Evolutionary conservation across 2,888 invertebrate genomes (phyloP).

Genomic region (Heliconius ismenius): DNA sequence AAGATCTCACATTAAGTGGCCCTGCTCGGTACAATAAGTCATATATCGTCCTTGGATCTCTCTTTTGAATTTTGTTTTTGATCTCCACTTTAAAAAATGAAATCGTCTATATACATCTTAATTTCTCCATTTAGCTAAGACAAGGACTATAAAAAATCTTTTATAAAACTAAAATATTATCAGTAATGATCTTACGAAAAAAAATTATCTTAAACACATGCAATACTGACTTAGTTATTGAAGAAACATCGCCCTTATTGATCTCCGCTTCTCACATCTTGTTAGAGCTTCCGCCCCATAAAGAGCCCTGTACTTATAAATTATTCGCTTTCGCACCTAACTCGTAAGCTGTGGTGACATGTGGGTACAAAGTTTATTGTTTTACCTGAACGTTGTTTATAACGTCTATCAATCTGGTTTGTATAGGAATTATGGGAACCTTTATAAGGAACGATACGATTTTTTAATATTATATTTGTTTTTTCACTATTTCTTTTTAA

Average conservation of each 20-base stretch:
- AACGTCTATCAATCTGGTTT: conserved; percentile 19
- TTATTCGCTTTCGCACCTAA: conserved; percentile 21
- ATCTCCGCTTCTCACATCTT: conserved; percentile 1
- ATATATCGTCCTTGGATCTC: too few relatives aligned
- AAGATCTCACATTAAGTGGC: too few relatives aligned
- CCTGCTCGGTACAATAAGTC: not conserved
- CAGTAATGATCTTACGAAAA: not conserved
- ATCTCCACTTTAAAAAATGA: too few relatives aligned
- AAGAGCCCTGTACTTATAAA: conserved; percentile 18
- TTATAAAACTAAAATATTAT: not conserved
- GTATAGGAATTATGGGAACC: conserved; percentile 1
- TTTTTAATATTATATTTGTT: not conserved
- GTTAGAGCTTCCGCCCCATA: conserved; percentile 12
- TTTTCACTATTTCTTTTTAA: not conserved
- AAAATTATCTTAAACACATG: not conserved
- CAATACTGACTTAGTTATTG: not conserved
- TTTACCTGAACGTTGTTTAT: conserved; percentile 27
- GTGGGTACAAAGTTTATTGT: conserved; percentile 23
- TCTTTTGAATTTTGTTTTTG: too few relatives aligned
- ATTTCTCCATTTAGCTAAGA: not conserved
- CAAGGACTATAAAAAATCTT: not conserved
- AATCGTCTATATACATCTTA: not conserved
- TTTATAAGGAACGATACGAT: not conserved
- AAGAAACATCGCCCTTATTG: not conserved
- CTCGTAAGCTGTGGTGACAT: conserved; percentile 27